phyloP scores from a whole-genome alignment of 2,113 vertebrate species.

The Podocnemis expansa region DNA sequence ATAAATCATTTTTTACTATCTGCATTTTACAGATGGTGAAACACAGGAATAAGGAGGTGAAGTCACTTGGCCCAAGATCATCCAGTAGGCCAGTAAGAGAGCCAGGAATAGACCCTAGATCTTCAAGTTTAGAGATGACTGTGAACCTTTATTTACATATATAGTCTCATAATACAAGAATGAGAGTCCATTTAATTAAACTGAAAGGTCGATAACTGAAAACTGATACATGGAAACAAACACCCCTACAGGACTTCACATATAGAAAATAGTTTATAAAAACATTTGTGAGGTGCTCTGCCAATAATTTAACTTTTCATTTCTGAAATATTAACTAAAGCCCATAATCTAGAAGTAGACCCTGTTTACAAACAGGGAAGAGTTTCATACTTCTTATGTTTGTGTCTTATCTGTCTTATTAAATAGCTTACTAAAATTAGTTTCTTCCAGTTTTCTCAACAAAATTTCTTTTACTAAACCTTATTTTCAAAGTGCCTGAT shows the following conservation, averaged over 20 bases:
- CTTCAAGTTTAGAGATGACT: neutral
- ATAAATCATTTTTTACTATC: neutral
- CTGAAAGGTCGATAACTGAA: neutral
- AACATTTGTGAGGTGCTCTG: neutral
- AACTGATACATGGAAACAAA: neutral
- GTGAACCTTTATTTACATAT: neutral
- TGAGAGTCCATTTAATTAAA: neutral
- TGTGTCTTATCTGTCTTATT: neutral
- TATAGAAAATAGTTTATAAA: neutral
- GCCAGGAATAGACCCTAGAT: neutral
- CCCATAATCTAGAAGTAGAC: rapidly evolving
- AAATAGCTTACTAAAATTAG: neutral
- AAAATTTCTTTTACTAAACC: neutral
- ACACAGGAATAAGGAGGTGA: neutral
- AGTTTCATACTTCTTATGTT: too few relatives aligned
- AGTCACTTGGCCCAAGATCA: neutral
- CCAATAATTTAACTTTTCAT: neutral
- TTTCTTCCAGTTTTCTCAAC: neutral
- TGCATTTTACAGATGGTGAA: neutral
- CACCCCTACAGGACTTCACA: neutral
- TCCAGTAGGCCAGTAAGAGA: neutral
- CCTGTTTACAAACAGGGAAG: neutral
- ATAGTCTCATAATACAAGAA: neutral
- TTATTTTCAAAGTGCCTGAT: neutral
- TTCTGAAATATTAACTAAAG: neutral